These are phyloP conservation scores for Temnopleurus reevesii DNA, from an alignment of 53 echinoderm and acorn worm species.

Conservation along the genomic window DNA sequence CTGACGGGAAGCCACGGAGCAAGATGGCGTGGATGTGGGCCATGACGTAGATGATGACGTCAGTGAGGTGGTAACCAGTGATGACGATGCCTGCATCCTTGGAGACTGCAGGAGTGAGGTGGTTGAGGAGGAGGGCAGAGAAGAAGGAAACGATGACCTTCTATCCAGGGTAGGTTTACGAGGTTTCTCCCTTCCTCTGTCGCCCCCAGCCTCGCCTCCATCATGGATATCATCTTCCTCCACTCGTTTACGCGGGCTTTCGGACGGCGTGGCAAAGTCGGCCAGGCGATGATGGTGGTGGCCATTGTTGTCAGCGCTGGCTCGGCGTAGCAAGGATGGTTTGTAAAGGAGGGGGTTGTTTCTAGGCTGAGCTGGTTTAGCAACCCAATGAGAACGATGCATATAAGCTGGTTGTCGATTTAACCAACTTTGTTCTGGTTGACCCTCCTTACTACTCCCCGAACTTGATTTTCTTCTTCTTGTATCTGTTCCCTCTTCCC, in stretches of 20 bases:
- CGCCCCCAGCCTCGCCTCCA: not conserved
- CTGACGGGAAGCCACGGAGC: constrained; percentile 33
- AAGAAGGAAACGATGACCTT: constrained; percentile 74
- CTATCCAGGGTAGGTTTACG: constrained; percentile 65
- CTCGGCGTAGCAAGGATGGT: constrained; percentile 58
- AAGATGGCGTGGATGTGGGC: constrained; percentile 54
- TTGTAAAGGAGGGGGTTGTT: constrained; percentile 48
- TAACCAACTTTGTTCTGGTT: constrained; percentile 73
- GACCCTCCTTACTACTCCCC: constrained; percentile 37
- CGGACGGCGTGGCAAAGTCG: constrained; percentile 14
- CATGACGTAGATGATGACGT: constrained; percentile 64
- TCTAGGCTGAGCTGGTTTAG: constrained; percentile 69
- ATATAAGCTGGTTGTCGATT: constrained; percentile 78
- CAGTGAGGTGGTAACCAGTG: constrained; percentile 55
- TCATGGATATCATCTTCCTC: constrained; percentile 44
- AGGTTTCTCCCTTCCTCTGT: constrained; percentile 55
- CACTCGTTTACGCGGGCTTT: constrained; percentile 19
- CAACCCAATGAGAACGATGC: constrained; percentile 97
- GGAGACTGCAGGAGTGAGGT: constrained; percentile 43
- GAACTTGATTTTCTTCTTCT: constrained; percentile 41
- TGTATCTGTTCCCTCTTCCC: constrained; percentile 15
- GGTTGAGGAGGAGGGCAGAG: constrained; percentile 50
- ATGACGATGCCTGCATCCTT: constrained; percentile 57
- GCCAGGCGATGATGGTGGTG: constrained; percentile 32
- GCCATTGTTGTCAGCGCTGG: constrained; percentile 65